phyloP scores from a whole-genome alignment of 2,113 vertebrate species.

The Onychorhynchus coronatus region DNA sequence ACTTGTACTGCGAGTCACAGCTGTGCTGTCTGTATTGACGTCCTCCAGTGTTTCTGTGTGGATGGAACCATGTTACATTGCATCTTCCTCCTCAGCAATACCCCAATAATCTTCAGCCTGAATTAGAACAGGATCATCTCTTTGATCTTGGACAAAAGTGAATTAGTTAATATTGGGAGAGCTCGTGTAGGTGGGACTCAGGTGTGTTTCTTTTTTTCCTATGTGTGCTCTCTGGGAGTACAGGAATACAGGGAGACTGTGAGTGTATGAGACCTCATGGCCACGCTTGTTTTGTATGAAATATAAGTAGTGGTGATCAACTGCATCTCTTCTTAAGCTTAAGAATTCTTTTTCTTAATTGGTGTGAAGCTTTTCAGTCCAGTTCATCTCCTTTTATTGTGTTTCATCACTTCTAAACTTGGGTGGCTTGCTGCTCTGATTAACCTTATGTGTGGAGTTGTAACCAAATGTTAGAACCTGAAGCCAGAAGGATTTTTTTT shows the following conservation, averaged over 20 bases:
- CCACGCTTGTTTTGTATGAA: background rate
- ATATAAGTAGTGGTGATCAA: background rate
- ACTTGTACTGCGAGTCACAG: background rate
- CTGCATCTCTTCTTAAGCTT: background rate
- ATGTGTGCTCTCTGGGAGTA: accelerated
- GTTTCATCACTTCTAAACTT: background rate
- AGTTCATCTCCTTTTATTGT: background rate
- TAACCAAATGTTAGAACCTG: background rate
- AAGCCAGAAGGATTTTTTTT: background rate
- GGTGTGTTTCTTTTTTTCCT: background rate
- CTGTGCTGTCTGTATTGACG: background rate
- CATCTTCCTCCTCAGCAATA: background rate
- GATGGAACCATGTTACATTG: accelerated
- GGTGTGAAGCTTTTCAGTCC: background rate
- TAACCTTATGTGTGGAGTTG: background rate
- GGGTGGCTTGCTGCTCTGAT: background rate
- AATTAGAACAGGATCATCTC: background rate
- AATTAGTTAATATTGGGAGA: background rate
- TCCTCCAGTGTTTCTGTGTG: background rate
- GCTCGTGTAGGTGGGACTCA: background rate
- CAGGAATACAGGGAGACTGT: background rate
- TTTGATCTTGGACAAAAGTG: background rate
- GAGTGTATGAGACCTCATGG: background rate
- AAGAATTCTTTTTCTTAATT: background rate
- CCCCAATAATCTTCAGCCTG: background rate